Conservation (phyloP, 2,888 invertebrate species). For the Pachydiplax longipennis region DNA sequence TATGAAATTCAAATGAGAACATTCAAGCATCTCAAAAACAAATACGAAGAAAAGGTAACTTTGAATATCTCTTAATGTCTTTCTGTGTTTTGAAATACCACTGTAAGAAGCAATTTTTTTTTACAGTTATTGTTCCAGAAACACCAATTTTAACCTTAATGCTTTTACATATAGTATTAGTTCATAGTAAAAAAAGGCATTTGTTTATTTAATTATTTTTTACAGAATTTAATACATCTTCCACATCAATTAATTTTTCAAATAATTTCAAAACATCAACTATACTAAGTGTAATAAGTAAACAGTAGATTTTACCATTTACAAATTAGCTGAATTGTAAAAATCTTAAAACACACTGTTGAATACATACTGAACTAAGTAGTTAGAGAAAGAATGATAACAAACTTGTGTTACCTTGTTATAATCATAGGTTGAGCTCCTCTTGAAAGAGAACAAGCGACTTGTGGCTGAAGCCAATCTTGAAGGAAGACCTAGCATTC, state of each 20-base stretch:
- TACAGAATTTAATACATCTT: too few relatives aligned
- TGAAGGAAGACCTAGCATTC: conserved; percentile 22
- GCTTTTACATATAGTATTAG: too few relatives aligned
- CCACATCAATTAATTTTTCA: too few relatives aligned
- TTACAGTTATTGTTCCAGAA: background rate
- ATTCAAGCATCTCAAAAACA: conserved; percentile 72
- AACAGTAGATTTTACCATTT: too few relatives aligned
- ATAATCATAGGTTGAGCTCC: conserved; percentile 1
- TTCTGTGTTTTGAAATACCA: background rate
- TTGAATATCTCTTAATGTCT: background rate
- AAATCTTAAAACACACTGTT: too few relatives aligned
- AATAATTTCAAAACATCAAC: too few relatives aligned
- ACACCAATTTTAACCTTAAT: too few relatives aligned
- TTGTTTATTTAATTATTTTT: too few relatives aligned
- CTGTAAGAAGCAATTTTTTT: background rate
- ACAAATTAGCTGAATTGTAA: too few relatives aligned
- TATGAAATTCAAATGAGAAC: conserved; percentile 79
- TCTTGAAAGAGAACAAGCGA: background rate
- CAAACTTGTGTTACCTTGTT: background rate
- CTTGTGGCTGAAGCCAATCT: conserved; percentile 3
- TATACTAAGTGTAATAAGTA: too few relatives aligned
- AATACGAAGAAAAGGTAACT: conserved; percentile 72
- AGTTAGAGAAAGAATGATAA: background rate
- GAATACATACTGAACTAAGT: too few relatives aligned
- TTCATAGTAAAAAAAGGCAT: too few relatives aligned